Evolutionary conservation across 1,140 invertebrate species (phyloP), one percentile per base, ranked within the genome.

Genomic region (Acromyrmex heyeri): DNA sequence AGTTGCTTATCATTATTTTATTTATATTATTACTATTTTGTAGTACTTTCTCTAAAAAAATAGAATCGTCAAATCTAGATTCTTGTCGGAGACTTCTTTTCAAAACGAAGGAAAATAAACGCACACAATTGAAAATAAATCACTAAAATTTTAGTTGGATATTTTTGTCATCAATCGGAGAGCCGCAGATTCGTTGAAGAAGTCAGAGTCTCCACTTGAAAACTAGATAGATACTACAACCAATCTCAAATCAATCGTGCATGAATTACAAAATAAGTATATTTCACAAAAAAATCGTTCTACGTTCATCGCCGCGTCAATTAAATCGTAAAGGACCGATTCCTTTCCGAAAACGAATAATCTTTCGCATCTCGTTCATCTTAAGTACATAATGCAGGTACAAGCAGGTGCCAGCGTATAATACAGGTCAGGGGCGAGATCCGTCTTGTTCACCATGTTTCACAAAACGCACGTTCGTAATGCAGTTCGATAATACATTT

Each of bases 401-500:
- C 57, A 48, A 85, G 87, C 91, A 92, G 87, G 90, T 93, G 91
- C 91, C 79, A 85, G 89, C 82, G 85, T 88, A 91, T 69, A 90
- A 92, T 91, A 89, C 88, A 82, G 88, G 86, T 82, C 70, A 67
- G 87, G 78, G 6, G 18, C 24, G 30, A 44, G 38, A 88, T 92
- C 88, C 88, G 88, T 88, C 77, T 12, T 87, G 89, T 90, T 86
- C 69, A 86, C 79, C 91, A 86, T 89, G 89, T 91, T 83, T 77
- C 61, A 27, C 73, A 30, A 65, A 86, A 86, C 67, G 61, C 55
- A n/a, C 69, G 57, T 65, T 65, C 67, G 85, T 75, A 88, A 89
- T 85, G 70, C 78, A 73, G 75, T 65, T 69, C 87, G 90, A 93
- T 93, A 93, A 93, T 93, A 92, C 90, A 87, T 92, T 93, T 93